Evolutionary conservation across 1,140 invertebrate genomes (phyloP), one percentile per base, ranked within the genome.

Genomic region (Atta cephalotes): DNA sequence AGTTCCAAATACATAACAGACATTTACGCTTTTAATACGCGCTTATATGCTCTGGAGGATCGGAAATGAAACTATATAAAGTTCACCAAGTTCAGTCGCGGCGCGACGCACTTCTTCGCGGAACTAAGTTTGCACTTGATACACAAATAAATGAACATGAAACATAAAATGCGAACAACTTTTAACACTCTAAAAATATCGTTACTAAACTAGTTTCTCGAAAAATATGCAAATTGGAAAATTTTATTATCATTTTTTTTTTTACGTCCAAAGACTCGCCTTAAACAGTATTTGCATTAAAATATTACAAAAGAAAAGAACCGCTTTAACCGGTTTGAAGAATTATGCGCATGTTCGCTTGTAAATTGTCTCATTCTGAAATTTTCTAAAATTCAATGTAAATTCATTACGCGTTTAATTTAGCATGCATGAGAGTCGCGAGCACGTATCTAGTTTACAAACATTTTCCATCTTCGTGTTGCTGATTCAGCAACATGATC

Each of bases 321-420:
- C 58, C 35, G 53, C 49, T 68, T 31, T n/a, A 63, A 25, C 18
- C 53, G 39, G 3, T 31, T 62, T 49, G n/a, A 62, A 35, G 3
- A 31, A 7, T 1, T 21, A 12, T 5, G 53, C 49, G n/a, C 53
- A 53, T 35, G n/a, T 56, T 14, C 28, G 45, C 45, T 51, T 10
- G 14, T 70, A 56, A 51, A 49, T 60, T 28, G 9, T 18, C 14
- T 3, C 14, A 35, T 35, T 74, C 18, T 51, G 56, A 12, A 45
- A 45, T 45, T 45, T 45, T 45, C 39, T 70, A 49, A 74, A 84
- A 74, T 74, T 84, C 74, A 7, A 7, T 12, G 39, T 49, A 62
- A 49, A 62, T 84, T 76, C 39, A 18, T 84, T 76, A 76, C 21
- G 28, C 56, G 25, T 62, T 74, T 84, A 35, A 84, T 84, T 84